Conservation (phyloP, 2,888 invertebrate species). For the Gastracanthus pulcherrimus region DNA sequence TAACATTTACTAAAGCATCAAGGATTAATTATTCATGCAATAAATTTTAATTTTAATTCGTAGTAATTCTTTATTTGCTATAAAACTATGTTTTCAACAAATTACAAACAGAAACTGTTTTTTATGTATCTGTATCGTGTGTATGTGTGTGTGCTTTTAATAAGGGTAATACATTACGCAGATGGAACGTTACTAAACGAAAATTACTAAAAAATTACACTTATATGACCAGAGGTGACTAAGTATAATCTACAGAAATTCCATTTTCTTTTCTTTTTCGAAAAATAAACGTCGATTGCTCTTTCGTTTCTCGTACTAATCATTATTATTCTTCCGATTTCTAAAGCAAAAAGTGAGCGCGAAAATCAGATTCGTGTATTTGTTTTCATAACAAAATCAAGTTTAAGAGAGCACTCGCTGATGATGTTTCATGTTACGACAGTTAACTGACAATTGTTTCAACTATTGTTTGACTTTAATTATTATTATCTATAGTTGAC, state of each 20-base stretch:
- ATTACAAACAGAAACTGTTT: constrained; percentile 69
- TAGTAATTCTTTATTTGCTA: constrained; percentile 73
- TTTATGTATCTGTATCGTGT: constrained; percentile 29
- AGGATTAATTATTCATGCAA: constrained; percentile 51
- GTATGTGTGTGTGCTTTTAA: constrained; percentile 33
- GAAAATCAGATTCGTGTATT: constrained; percentile 32
- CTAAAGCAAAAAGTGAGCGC: constrained; percentile 48
- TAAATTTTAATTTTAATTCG: constrained; percentile 53
- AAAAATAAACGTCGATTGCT: constrained; percentile 45
- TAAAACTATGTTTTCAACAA: constrained; percentile 74
- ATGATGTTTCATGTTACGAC: constrained; percentile 10
- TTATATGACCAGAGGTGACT: constrained; percentile 52
- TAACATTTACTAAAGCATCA: background rate
- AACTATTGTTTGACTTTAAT: constrained; percentile 34
- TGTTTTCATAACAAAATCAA: constrained; percentile 24
- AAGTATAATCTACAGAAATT: constrained; percentile 42
- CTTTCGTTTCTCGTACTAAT: constrained; percentile 24
- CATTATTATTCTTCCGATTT: constrained; percentile 26
- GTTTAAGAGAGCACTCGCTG: constrained; percentile 8
- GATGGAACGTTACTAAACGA: constrained; percentile 35
- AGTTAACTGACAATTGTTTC: constrained; percentile 24
- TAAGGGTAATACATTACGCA: constrained; percentile 47
- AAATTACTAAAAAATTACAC: constrained; percentile 52
- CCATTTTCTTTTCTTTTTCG: constrained; percentile 6
- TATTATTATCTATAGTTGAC: constrained; percentile 17